These are phyloP conservation scores for Netelia virgata DNA, from an alignment of 2,888 invertebrate species.

Conservation along the genomic window DNA sequence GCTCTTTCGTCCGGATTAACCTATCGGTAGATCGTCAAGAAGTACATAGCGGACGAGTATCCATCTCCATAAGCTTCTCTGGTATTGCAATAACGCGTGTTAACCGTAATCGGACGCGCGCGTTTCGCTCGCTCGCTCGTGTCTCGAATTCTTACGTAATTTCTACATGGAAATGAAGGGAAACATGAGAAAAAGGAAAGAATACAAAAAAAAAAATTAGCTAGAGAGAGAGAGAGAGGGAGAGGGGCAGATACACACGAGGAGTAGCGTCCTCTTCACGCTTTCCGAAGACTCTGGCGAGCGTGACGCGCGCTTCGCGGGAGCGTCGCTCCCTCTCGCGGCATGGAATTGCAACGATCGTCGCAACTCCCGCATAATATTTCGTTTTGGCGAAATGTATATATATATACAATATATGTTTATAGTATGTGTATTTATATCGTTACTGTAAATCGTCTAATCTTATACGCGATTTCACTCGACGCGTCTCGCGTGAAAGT, in stretches of 20 bases:
- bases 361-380: slow-evolving; percentile 55
- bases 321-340: slow-evolving; percentile 31
- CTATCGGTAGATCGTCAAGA: slow-evolving; percentile 11
- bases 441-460: not conserved
- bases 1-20: slow-evolving; percentile 1
- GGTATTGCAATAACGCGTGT: slow-evolving; percentile 59
- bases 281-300: slow-evolving; percentile 82
- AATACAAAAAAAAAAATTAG: no score
- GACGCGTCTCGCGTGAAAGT: slow-evolving; percentile 62
- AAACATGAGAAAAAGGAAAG: not conserved
- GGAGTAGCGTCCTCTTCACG: slow-evolving; percentile 79
- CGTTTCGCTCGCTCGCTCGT: slow-evolving; percentile 63
- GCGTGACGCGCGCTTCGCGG: slow-evolving; percentile 75
- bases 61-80: not conserved
- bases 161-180: slow-evolving; percentile 62
- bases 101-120: slow-evolving; percentile 68
- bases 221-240: slow-evolving; percentile 17
- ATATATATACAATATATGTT: not conserved
- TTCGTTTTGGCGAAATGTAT: slow-evolving; percentile 53
- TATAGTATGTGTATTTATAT: not conserved
- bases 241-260: slow-evolving; percentile 45
- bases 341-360: slow-evolving; percentile 63
- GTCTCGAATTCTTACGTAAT: slow-evolving; percentile 74
- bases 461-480: slow-evolving; percentile 54
- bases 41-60: not conserved